Evolutionary conservation across 2,113 vertebrate genomes (phyloP), one percentile per base, ranked within the genome.

Genomic region (Notarius lentiginosus): DNA sequence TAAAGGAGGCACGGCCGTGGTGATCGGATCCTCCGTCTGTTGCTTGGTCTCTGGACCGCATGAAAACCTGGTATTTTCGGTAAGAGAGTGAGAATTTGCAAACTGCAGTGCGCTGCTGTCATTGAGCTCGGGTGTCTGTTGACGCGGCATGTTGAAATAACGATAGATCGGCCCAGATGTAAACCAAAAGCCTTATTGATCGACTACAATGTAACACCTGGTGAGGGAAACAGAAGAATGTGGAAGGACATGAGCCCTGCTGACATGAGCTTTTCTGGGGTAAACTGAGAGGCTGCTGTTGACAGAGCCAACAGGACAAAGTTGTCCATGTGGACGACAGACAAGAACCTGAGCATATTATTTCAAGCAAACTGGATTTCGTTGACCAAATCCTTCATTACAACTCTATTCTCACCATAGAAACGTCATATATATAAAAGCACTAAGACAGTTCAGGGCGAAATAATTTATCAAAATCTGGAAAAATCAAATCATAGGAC

Each of bases 121-220:
- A 89, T 89, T 66, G 83, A 88, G 87, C 91, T 94, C 92, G 70
- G 92, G 90, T 93, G 89, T 93, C 93, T 84, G 91, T 90, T 87
- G 80, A 93, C 83, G 91, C 72, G 87, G 91, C 92, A 88, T 82
- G 89, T 95, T 93, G 92, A 87, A 90, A 91, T 88, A 87, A 90
- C 87, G 91, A 90, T 89, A 87, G 91, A 92, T 92, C 79, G 90
- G 91, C 92, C 94, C 92, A 95, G 93, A 95, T 94, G 94, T 95
- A 95, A 96, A 96, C 94, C 95, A 95, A 95, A 96, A 95, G 94
- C 94, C 95, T 95, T 94, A 96, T 95, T 88, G 94, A 95, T 92
- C 86, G 91, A 85, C 79, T 92, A 90, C 90, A 90, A 79, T 84
- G 84, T 72, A 89, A 90, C 92, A 93, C 92, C 91, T 92, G 91